Base-by-base conservation (phyloP, 2,888 invertebrate species). In the Conistra vaccinii region DNA sequence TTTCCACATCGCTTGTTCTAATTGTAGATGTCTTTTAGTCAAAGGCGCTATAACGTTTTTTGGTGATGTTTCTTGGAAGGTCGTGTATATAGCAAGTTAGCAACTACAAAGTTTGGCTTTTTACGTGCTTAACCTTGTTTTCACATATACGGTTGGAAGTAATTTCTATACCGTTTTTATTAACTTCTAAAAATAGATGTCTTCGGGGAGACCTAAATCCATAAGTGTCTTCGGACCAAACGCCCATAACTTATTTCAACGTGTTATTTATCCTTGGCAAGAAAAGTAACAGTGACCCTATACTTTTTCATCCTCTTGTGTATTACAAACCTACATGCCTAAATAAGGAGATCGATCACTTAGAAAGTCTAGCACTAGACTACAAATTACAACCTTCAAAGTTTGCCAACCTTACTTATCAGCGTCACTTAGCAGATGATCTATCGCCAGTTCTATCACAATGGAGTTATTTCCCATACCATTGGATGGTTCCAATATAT, bases 401-500 rank as follows among this genome's bases (percentile, higher is more conserved):
- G 58, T 60, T 12, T 63, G 58, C 29, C 48, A 63, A 32, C 62
- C 55, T 70, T 69, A 45, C 12, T 70, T 35, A 29, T n/a, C 53
- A 32, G n/a, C 29, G 45, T 61, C 73, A 79, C 80, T 79, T 73
- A 84, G n/a, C 61, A 32, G 65, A 84, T 80, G 80, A 81, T 69
- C 20, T 67, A 73, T 69, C 23, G 69, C 62, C 35, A 9, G 32
- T 48, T 29, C 60, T 51, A 60, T 71, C 62, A 85, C 83, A 76
- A 83, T 83, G 32, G 83, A 61, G 57, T 67, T 67, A 76, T 81
- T 81, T 67, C 48, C 57, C 51, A 60, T 61, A 73, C 55, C 69
- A 63, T 51, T 23, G 82, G 81, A 81, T 73, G 67, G 70, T 45
- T 5, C n/a, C 65, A 66, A 85, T 83, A 83, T 66, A 85, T 85